Evolutionary conservation across 1,140 invertebrate genomes (phyloP).

Genomic region (Drosophila pachea): DNA sequence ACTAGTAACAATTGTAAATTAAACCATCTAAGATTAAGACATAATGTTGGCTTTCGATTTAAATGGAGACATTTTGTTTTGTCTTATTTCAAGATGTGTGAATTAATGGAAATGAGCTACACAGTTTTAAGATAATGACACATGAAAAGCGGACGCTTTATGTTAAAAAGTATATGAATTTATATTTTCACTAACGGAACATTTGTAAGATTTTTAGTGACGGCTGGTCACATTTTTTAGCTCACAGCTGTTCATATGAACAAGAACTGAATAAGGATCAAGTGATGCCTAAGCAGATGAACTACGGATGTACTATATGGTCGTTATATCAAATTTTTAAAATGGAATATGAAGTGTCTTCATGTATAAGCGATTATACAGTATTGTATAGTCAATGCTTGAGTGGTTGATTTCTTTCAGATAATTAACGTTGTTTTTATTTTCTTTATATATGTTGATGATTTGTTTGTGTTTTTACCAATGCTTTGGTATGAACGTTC

Average conservation of each 20-base stretch:
- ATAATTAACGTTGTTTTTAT: conserved; percentile 33
- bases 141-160: not conserved
- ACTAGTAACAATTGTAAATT: conserved; percentile 49
- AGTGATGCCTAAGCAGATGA: conserved; percentile 11
- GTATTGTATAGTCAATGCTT: conserved; percentile 29
- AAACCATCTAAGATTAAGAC: conserved; percentile 29
- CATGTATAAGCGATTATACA: conserved; percentile 27
- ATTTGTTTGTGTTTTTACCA: conserved; percentile 67
- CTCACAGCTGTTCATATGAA: no score
- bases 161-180: not conserved
- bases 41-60: conserved; percentile 30
- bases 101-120: not conserved
- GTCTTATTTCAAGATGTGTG: conserved; percentile 1
- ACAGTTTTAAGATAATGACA: no score
- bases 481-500: conserved; percentile 81
- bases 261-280: no score
- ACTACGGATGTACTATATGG: conserved; percentile 4
- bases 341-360: conserved; percentile 1
- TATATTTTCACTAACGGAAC: not conserved
- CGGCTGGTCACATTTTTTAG: no score
- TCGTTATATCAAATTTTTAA: conserved; percentile 9
- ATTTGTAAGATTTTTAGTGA: no score
- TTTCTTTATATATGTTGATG: conserved; percentile 4
- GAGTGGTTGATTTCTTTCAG: conserved; percentile 8
- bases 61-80: conserved; percentile 20